Conservation (phyloP, 1,140 invertebrate species). For the Drosophila elegans region DNA sequence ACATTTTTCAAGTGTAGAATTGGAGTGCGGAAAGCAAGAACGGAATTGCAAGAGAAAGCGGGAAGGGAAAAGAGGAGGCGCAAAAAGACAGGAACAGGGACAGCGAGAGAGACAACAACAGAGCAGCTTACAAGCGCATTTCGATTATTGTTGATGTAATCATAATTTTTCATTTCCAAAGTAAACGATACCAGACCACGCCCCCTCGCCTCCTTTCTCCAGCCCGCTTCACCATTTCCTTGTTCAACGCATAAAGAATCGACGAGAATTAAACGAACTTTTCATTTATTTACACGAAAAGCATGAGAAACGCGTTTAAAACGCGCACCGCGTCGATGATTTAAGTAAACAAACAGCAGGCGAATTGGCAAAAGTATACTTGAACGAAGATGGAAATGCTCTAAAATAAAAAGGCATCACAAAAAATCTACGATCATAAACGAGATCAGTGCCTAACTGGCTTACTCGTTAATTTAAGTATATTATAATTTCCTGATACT, state of each 20-base stretch:
- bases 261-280: constrained; percentile 78
- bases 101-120: constrained; percentile 21
- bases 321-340: constrained; percentile 71
- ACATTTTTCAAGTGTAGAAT: constrained; percentile 6
- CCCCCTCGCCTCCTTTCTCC: not conserved
- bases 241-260: constrained; percentile 63
- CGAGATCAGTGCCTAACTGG: no score
- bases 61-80: not conserved
- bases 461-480: no score
- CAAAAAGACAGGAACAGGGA: constrained; percentile 20
- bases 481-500: no score
- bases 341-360: constrained; percentile 69
- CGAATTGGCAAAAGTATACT: not conserved
- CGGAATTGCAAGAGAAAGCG: constrained; percentile 26
- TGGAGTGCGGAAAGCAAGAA: constrained; percentile 39
- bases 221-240: not conserved
- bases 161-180: constrained; percentile 83
- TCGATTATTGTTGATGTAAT: constrained; percentile 83
- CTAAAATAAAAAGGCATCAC: not conserved
- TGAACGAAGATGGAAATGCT: not conserved
- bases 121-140: constrained; percentile 79
- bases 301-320: constrained; percentile 71
- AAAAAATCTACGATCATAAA: no score
- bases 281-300: constrained; percentile 80
- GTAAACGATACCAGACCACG: constrained; percentile 68